These are phyloP conservation scores for Sphecodes monilicornis DNA, from an alignment of 2,888 invertebrate genomes.

Conservation along the genomic window DNA sequence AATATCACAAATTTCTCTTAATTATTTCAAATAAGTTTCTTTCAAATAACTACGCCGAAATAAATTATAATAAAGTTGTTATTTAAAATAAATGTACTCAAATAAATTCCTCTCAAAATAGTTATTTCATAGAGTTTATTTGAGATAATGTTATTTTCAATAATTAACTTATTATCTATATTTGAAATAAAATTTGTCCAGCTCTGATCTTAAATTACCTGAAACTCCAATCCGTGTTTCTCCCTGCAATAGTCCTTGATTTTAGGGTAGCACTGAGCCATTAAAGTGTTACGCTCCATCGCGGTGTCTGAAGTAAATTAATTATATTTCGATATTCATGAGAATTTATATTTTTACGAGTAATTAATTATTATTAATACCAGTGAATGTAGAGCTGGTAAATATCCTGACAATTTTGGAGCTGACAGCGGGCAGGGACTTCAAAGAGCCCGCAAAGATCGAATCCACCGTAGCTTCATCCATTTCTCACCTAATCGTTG, in stretches of 20 bases:
- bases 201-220: constrained; percentile 87
- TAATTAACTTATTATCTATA: too few relatives aligned
- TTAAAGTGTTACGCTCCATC: constrained; percentile 97
- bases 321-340: not conserved
- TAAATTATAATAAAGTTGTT: too few relatives aligned
- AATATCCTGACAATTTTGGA: constrained; percentile 99
- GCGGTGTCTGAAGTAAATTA: constrained; percentile 92
- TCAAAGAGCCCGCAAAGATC: constrained; percentile 95
- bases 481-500: constrained; percentile 85
- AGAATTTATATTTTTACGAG: not conserved
- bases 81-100: too few relatives aligned
- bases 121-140: too few relatives aligned
- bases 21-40: too few relatives aligned
- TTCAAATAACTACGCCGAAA: too few relatives aligned
- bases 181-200: too few relatives aligned
- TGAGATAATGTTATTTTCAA: too few relatives aligned
- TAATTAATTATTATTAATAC: constrained; percentile 84
- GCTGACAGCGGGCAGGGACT: constrained; percentile 96
- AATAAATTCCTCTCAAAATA: too few relatives aligned
- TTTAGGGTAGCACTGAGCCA: constrained; percentile 99
- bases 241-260: constrained; percentile 98
- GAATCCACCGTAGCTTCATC: constrained; percentile 96
- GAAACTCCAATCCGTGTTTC: constrained; percentile 98
- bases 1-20: too few relatives aligned
- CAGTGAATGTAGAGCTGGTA: constrained; percentile 99